Percentiles rank a stretch among this genome's conserved stretches.
Evolutionary conservation across 2,797 vertebrate genomes (phyloP).

Genomic region (Anguilla megastoma): DNA sequence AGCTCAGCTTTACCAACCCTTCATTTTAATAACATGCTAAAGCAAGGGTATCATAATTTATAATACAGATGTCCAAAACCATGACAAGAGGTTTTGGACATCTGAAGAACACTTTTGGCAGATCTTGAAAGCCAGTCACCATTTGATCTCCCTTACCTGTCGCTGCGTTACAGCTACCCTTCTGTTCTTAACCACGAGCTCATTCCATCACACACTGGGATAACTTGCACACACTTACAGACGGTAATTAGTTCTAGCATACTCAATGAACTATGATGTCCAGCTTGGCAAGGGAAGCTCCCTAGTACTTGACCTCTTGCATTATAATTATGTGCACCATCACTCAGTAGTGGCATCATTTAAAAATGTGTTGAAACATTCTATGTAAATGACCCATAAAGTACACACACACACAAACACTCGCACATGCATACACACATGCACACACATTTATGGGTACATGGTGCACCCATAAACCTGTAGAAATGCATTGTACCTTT

Average conservation of each 20-base stretch:
- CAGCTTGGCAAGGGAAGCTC: not conserved
- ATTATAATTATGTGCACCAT: too few species aligned
- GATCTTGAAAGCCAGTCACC: not conserved
- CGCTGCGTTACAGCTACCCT: not conserved
- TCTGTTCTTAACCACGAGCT: not conserved
- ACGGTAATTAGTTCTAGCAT: not conserved
- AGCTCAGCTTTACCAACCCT: not conserved
- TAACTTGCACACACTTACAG: not conserved
- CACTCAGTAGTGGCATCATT: not conserved
- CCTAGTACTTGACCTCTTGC: too few species aligned
- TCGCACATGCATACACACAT: too few species aligned
- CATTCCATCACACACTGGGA: not conserved
- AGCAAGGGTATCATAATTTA: not conserved
- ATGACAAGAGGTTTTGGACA: not conserved
- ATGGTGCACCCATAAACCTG: not conserved
- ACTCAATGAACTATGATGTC: not conserved
- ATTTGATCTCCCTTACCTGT: not conserved
- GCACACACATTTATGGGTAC: too few species aligned
- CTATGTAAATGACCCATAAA: not conserved
- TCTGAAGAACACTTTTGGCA: not conserved
- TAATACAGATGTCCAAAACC: too few species aligned
- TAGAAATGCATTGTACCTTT: not conserved
- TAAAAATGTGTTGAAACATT: not conserved
- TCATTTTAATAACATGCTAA: not conserved
- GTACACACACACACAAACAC: too few species aligned